Percentiles rank a stretch among this genome's conserved stretches.
phyloP scores from a whole-genome alignment of 23 tunicate genomes.

The Trididemnum clinides region DNA sequence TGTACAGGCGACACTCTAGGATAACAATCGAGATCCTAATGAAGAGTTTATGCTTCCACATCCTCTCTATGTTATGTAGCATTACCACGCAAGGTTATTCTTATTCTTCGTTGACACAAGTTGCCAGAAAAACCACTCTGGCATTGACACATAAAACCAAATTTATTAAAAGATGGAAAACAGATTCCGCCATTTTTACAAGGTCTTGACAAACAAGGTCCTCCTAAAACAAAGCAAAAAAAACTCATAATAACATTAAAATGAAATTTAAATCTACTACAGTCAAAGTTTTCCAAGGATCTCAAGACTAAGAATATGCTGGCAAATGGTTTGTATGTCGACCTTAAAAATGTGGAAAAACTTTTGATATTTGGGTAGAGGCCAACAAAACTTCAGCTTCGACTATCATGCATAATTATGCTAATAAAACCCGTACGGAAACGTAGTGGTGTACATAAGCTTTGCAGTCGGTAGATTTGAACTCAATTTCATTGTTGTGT shows the following conservation, averaged over 20 bases:
- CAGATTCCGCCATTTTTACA: neutral
- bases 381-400: neutral
- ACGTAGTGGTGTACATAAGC: no score
- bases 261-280: no score
- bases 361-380: neutral
- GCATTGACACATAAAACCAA: neutral
- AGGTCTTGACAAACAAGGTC: neutral
- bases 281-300: neutral
- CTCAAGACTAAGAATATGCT: neutral
- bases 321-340: no score
- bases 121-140: neutral
- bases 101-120: constrained; percentile 6
- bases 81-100: no score
- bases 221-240: no score
- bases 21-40: no score
- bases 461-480: no score
- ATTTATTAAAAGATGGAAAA: neutral
- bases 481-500: no score
- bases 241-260: neutral
- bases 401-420: neutral
- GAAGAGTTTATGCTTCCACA: no score
- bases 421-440: neutral
- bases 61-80: no score
- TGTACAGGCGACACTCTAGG: no score
- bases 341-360: no score